A percentile compares a stretch with the other conserved stretches of the same genome.
These are phyloP conservation scores for Haemorhous mexicanus DNA, from an alignment of 2,113 vertebrate genomes.

Conservation along the genomic window DNA sequence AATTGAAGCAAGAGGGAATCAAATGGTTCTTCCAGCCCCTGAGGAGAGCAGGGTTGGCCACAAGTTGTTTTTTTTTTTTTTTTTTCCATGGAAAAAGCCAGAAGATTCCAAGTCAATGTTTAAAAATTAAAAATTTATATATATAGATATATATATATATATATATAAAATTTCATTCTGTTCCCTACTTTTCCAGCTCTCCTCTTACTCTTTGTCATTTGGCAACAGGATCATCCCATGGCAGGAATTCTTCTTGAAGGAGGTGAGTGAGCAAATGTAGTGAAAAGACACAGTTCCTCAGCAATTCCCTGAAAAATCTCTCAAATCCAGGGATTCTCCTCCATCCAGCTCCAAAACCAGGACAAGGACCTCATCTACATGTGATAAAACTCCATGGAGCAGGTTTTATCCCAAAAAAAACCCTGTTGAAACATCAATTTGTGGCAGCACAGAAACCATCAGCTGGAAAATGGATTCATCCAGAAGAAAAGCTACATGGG, in stretches of 20 bases:
- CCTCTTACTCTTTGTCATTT: background rate
- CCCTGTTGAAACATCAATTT: background rate
- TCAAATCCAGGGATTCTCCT: background rate
- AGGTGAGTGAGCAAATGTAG: background rate
- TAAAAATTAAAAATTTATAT: background rate
- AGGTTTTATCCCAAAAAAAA: background rate
- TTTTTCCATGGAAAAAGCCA: background rate
- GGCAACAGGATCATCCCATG: background rate
- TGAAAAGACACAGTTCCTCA: background rate
- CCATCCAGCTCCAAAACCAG: background rate
- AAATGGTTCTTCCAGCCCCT: background rate
- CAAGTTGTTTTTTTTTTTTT: too few species aligned
- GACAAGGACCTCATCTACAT: background rate
- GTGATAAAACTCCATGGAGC: background rate
- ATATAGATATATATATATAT: background rate
- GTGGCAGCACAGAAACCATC: background rate
- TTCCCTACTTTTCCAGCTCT: background rate
- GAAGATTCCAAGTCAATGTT: background rate
- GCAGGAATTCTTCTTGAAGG: background rate
- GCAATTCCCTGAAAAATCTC: background rate
- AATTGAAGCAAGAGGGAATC: background rate
- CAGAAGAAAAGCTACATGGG: background rate
- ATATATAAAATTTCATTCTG: background rate
- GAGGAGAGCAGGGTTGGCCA: background rate
- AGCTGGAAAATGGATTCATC: background rate